Conservation (phyloP, 2,888 invertebrate species). For the Ophioninae sp. region DNA sequence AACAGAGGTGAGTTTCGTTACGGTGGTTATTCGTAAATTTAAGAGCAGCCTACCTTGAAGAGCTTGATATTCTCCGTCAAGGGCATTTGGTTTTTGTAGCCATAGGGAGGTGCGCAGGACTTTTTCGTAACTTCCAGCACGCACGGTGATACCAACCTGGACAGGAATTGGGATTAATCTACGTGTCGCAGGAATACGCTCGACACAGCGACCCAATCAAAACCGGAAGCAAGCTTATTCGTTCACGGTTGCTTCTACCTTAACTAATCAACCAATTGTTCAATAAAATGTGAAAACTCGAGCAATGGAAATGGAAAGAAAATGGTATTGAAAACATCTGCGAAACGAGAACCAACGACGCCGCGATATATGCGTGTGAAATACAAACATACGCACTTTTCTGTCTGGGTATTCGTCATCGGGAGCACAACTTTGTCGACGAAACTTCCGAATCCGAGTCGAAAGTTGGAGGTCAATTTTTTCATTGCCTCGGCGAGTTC, state of each 20-base stretch:
- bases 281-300: too few relatives aligned
- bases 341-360: too few relatives aligned
- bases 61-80: conserved; percentile 83
- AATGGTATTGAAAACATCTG: too few relatives aligned
- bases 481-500: conserved; percentile 83
- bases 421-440: conserved; percentile 87
- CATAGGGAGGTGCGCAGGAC: conserved; percentile 86
- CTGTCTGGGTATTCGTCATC: conserved; percentile 82
- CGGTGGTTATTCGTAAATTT: not conserved
- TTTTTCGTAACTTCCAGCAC: conserved; percentile 33
- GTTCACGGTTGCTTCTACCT: too few relatives aligned
- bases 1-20: not conserved
- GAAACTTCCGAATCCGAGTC: conserved; percentile 86
- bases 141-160: conserved; percentile 68
- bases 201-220: not conserved
- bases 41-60: conserved; percentile 80
- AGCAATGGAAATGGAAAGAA: too few relatives aligned
- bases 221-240: too few relatives aligned
- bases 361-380: not conserved
- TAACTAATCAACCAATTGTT: too few relatives aligned
- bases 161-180: not conserved
- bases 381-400: conserved; percentile 75
- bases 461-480: conserved; percentile 85
- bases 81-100: conserved; percentile 88
- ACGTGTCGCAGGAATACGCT: too few relatives aligned